Conservation (phyloP, 2,113 vertebrate genomes). For the Varanus komodoensis region DNA sequence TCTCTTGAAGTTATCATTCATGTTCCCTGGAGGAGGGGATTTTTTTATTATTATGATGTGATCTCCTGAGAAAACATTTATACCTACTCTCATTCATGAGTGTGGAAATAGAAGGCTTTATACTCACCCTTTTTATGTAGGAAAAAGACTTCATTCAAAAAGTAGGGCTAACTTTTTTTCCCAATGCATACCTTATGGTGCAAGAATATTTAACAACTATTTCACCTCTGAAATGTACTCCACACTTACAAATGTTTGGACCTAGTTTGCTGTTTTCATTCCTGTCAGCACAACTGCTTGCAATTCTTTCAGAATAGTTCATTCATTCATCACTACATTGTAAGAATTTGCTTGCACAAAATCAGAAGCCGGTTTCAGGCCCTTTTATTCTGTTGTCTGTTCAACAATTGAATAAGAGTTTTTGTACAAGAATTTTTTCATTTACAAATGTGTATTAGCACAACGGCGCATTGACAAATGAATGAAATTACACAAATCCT, state of each 20-base stretch:
- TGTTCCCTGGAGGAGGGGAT: conserved; percentile 65
- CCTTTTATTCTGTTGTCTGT: too few species aligned
- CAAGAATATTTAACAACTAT: not conserved
- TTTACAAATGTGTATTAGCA: too few species aligned
- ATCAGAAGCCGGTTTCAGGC: not conserved
- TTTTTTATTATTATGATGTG: conserved; percentile 59
- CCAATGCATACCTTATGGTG: not conserved
- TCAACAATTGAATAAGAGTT: too few species aligned
- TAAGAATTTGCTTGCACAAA: not conserved
- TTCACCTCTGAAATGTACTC: not conserved
- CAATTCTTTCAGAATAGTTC: not conserved
- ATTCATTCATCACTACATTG: not conserved
- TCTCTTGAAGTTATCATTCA: conserved; percentile 66
- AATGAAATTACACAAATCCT: too few species aligned
- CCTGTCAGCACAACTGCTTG: not conserved
- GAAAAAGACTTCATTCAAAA: conserved; percentile 40
- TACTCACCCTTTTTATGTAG: conserved; percentile 60
- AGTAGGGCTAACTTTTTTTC: not conserved
- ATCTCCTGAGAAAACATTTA: conserved; percentile 67
- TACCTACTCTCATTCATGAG: conserved; percentile 59
- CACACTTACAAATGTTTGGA: not conserved
- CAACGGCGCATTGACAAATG: too few species aligned
- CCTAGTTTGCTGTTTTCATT: not conserved
- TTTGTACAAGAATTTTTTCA: too few species aligned
- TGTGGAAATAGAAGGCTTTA: conserved; percentile 56